A percentile compares a stretch with the other conserved stretches of the same genome.
phyloP scores from a whole-genome alignment of 1,140 invertebrate genomes.

The Trichogramma pretiosum region DNA sequence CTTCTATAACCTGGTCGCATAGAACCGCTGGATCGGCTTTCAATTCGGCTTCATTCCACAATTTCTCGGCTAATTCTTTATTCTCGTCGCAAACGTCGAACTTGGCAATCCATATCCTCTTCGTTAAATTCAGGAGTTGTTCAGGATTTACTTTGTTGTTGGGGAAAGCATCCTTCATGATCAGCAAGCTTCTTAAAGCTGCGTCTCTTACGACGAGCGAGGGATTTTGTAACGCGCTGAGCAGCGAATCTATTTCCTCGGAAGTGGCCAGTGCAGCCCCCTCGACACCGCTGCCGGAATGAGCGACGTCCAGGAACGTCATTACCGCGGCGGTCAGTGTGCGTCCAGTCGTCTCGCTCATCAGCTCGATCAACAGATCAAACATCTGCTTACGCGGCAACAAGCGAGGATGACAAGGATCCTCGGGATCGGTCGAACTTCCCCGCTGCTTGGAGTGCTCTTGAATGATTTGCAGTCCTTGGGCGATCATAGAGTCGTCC shows the following conservation, averaged over 20 bases:
- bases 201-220: constrained; percentile 68
- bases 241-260: constrained; percentile 68
- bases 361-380: constrained; percentile 68
- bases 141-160: constrained; percentile 52
- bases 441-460: constrained; percentile 61
- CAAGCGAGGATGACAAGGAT: constrained; percentile 61
- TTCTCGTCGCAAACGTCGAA: constrained; percentile 66
- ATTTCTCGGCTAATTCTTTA: constrained; percentile 54
- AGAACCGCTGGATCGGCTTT: constrained; percentile 49
- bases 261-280: constrained; percentile 53
- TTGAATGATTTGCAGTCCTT: constrained; percentile 61
- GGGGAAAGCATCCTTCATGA: constrained; percentile 57
- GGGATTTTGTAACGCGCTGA: constrained; percentile 67
- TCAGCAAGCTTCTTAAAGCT: constrained; percentile 61
- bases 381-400: constrained; percentile 77
- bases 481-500: constrained; percentile 53
- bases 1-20: constrained; percentile 57
- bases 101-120: constrained; percentile 68
- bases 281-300: constrained; percentile 55
- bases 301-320: constrained; percentile 68
- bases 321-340: constrained; percentile 68
- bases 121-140: constrained; percentile 54
- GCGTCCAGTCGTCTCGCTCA: constrained; percentile 58
- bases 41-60: constrained; percentile 55
- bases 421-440: constrained; percentile 37